A percentile compares a stretch with the other conserved stretches of the same genome.
These are phyloP conservation scores for Tyto alba DNA, from an alignment of 2,113 vertebrate genomes.

Conservation along the genomic window DNA sequence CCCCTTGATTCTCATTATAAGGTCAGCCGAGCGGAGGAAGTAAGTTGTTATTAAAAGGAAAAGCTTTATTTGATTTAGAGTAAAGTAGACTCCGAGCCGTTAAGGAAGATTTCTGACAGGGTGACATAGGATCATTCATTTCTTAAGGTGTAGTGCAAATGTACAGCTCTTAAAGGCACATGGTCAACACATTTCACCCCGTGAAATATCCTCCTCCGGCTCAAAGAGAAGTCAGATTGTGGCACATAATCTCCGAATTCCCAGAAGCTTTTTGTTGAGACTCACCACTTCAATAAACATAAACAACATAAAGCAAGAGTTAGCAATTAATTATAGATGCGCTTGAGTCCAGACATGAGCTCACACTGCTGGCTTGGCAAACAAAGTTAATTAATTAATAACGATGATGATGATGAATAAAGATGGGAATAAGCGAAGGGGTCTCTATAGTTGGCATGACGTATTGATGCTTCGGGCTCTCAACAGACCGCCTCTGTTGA, in stretches of 20 bases:
- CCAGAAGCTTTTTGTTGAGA: not conserved
- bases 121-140: not conserved
- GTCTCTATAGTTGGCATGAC: not conserved
- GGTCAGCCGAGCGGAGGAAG: not conserved
- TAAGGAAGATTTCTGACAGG: constrained; percentile 7
- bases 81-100: not conserved
- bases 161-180: not conserved
- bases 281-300: not conserved
- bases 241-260: not conserved
- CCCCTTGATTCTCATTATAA: constrained; percentile 18
- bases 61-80: constrained; percentile 31
- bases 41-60: constrained; percentile 27
- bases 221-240: not conserved
- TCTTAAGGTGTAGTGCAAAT: not conserved
- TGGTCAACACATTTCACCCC: not conserved
- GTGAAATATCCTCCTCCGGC: not conserved
- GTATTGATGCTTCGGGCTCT: not conserved
- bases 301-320: constrained; percentile 1
- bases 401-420: constrained; percentile 38
- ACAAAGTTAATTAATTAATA: constrained; percentile 51
- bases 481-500: not conserved
- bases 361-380: constrained; percentile 13
- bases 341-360: constrained; percentile 4
- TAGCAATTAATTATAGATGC: constrained; percentile 44
- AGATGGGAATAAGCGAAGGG: constrained; percentile 29